phyloP scores from a whole-genome alignment of 2,888 invertebrate species.

The Cataglyphis albicans region DNA sequence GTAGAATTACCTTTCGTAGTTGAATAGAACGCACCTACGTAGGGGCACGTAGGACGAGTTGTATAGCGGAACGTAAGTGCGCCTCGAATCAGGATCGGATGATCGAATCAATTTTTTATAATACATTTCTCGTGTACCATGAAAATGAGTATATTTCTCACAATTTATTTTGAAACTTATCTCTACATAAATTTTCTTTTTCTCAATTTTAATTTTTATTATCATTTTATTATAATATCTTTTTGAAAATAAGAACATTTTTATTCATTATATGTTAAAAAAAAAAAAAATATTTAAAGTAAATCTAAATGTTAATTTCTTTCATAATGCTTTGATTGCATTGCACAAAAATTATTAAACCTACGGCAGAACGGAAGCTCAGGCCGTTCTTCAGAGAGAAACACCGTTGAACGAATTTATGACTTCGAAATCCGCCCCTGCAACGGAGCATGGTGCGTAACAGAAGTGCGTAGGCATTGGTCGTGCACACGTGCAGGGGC shows the following conservation, averaged over 20 bases:
- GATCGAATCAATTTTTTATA: background rate
- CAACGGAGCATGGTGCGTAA: constrained; percentile 64
- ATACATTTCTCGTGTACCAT: background rate
- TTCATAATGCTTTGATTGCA: background rate
- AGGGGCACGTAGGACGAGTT: constrained; percentile 65
- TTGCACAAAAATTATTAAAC: background rate
- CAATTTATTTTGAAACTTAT: background rate
- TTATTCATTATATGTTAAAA: background rate
- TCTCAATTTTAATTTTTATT: background rate
- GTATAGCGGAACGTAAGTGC: constrained; percentile 58
- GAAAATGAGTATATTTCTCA: background rate
- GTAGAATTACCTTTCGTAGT: constrained; percentile 80
- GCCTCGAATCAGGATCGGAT: constrained; percentile 63
- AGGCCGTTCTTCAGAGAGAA: background rate
- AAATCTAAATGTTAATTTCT: background rate
- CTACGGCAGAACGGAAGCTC: constrained; percentile 5
- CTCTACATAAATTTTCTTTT: background rate
- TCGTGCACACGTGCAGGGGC: constrained; percentile 85
- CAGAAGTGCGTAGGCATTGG: constrained; percentile 84
- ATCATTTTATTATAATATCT: background rate
- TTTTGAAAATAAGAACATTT: background rate
- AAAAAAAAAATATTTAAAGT: background rate
- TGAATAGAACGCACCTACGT: constrained; percentile 78
- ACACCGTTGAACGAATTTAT: constrained; percentile 46
- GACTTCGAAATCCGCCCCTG: constrained; percentile 67